Base-by-base conservation (phyloP, 2,113 vertebrate genomes). In the Aspidoscelis tigris region DNA sequence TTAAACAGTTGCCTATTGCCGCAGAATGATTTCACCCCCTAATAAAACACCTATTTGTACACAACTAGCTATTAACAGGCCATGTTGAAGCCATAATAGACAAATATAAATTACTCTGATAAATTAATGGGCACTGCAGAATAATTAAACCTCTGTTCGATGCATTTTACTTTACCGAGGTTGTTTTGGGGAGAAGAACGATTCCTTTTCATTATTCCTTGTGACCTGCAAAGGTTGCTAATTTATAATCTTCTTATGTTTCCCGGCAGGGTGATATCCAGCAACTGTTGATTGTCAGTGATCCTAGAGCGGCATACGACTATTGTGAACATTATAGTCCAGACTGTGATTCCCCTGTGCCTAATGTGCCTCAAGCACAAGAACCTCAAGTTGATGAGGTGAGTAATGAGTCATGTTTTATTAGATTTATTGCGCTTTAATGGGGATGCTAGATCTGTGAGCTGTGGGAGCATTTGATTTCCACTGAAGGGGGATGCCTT, bases 271-370 rank as follows among this genome's bases (percentile, higher is more conserved):
- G 99, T 9, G 98, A 99, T 90, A 99, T 99, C 93, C 99, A 99
- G 92, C 98, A 99, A 88, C 94, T 99, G 81, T 89, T 99, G 93
- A 98, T 99, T 79, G 93, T 97, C 70, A 94, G 94, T 8, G 98
- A 99, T 92, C 96, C 98, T 71, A 97, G 97, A 93, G 98, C 98
- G 68, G 98, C 99, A 0, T 98, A 97, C 78, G 98, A 99, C 94
- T 99, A 99, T 95, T 99, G 99, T 94, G 97, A 98, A 92, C 97
- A 99, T 91, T 99, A 99, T 85, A 99, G 97, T 91, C 98, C 98
- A 1, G 98, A 99, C 95, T 99, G 99, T 94, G 97, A 98, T 88
- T 97, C 95, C 26, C 97, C 98, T 14, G 96, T 96, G 69, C 91
- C 96, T 43, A 93, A 96, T 71, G 92, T 96, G 68, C 95, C 97